Conservation (phyloP, 2,797 vertebrate species). For the Acanthurus leucopareius region DNA sequence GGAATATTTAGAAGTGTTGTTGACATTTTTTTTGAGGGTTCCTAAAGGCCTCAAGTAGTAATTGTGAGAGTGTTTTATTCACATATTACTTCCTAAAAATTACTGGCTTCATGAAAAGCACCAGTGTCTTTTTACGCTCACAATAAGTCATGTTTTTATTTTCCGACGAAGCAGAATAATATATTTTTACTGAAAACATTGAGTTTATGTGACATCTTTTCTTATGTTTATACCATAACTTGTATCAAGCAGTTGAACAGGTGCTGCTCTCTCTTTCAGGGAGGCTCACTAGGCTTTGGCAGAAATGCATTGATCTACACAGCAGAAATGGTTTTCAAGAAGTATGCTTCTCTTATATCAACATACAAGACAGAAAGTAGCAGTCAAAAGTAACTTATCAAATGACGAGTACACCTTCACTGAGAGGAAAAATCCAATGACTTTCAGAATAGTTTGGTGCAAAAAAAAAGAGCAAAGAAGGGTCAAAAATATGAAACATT, state of each 20-base stretch:
- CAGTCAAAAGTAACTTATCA: too few species aligned
- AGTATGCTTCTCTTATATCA: too few species aligned
- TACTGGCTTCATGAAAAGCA: background rate
- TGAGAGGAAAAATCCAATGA: too few species aligned
- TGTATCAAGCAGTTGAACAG: background rate
- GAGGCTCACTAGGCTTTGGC: background rate
- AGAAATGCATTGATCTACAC: background rate
- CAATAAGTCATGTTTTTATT: background rate
- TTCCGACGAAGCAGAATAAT: background rate
- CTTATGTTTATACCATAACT: constrained; percentile 3
- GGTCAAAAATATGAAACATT: too few species aligned
- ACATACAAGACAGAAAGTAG: too few species aligned
- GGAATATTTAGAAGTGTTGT: too few species aligned
- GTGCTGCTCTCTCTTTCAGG: background rate
- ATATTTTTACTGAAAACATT: constrained; percentile 11
- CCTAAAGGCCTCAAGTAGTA: too few species aligned
- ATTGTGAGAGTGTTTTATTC: too few species aligned
- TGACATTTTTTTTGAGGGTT: too few species aligned
- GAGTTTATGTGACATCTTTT: background rate
- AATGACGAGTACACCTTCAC: too few species aligned
- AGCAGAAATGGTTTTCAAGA: background rate
- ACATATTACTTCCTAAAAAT: background rate
- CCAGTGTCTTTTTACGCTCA: background rate
- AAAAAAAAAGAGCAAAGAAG: too few species aligned
- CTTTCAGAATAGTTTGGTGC: too few species aligned